Conservation (phyloP, 2,888 invertebrate genomes). For the Drosophila diplacantha region DNA sequence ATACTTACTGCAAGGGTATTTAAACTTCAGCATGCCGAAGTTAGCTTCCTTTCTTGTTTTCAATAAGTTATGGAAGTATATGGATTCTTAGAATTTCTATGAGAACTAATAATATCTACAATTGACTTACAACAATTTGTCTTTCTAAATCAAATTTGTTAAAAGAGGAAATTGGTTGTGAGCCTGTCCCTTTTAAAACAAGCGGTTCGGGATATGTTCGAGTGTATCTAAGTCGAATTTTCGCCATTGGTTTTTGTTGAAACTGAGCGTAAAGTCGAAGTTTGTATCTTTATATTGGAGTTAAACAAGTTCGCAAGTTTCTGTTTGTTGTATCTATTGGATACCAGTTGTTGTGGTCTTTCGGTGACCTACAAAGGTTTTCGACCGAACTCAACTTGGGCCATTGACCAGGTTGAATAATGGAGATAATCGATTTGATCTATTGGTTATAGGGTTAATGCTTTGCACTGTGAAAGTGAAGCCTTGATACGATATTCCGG, state of each 20-base stretch:
- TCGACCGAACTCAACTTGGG: constrained; percentile 14
- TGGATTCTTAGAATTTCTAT: too few species aligned
- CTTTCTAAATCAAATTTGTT: too few species aligned
- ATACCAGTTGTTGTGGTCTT: constrained; percentile 17
- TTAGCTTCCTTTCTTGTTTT: too few species aligned
- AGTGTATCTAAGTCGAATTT: background rate
- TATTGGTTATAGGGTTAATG: constrained; percentile 8
- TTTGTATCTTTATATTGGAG: background rate
- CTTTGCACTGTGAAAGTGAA: constrained; percentile 16
- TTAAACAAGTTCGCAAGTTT: constrained; percentile 15
- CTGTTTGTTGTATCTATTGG: background rate
- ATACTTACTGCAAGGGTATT: too few species aligned
- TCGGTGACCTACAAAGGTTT: constrained; percentile 56
- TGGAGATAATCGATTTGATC: constrained; percentile 27
- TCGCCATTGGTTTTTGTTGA: background rate
- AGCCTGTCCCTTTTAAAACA: too few species aligned
- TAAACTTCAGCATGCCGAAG: too few species aligned
- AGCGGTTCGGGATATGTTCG: too few species aligned
- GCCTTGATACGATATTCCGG: constrained; percentile 25
- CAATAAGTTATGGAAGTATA: too few species aligned
- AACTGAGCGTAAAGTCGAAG: background rate
- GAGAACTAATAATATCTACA: too few species aligned
- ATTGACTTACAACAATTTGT: too few species aligned
- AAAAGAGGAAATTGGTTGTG: too few species aligned
- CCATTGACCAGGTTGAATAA: constrained; percentile 28